Percentiles rank a stretch among this genome's conserved stretches.
These are phyloP conservation scores for Prenolepis imparis DNA, from an alignment of 2,888 invertebrate species.

Conservation along the genomic window DNA sequence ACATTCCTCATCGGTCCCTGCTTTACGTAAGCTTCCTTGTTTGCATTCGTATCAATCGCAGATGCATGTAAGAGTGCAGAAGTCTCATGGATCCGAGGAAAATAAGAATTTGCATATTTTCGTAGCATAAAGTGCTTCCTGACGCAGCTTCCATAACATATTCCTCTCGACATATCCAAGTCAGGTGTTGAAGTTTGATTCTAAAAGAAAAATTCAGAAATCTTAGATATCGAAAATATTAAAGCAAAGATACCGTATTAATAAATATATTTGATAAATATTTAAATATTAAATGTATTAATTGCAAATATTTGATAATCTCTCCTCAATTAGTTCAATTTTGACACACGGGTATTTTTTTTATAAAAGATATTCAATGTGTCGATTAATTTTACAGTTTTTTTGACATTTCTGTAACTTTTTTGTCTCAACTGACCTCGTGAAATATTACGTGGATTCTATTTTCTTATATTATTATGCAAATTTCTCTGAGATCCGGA, in stretches of 20 bases:
- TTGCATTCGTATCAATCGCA: slow-evolving; percentile 1
- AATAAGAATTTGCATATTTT: neutral
- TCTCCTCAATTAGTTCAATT: neutral
- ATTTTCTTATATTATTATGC: no score
- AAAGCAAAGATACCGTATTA: neutral
- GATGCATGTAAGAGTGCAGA: neutral
- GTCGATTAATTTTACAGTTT: no score
- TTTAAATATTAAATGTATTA: neutral
- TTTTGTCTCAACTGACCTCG: no score
- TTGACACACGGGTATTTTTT: no score
- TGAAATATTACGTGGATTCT: no score
- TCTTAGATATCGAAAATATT: neutral
- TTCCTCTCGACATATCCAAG: neutral
- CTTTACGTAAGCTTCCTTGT: neutral
- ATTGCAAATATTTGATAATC: neutral
- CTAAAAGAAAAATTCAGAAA: neutral
- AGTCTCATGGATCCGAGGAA: slow-evolving; percentile 30
- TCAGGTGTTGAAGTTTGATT: neutral
- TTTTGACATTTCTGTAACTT: no score
- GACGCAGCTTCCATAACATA: neutral
- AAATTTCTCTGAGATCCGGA: no score
- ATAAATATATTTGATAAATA: neutral
- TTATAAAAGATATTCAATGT: no score
- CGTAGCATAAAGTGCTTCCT: neutral
- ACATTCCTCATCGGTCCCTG: slow-evolving; percentile 30